Conservation (phyloP, 1,140 invertebrate genomes). For the Cardiocondyla obscurior region DNA sequence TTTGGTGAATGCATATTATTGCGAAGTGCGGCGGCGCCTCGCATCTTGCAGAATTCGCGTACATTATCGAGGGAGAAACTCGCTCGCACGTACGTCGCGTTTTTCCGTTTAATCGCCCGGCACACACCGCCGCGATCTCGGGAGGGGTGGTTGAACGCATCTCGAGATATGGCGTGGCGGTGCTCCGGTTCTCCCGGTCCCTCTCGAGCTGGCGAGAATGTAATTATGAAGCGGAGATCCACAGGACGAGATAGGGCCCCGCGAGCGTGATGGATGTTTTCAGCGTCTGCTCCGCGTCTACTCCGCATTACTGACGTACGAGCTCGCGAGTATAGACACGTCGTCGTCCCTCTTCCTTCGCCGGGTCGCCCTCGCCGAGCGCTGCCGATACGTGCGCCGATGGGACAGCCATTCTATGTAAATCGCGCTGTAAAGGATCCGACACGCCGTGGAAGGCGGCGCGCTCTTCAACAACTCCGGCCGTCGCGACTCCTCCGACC, state of each 20-base stretch:
- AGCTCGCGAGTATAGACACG: conserved; percentile 70
- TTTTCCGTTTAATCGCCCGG: conserved; percentile 64
- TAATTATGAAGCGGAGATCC: conserved; percentile 84
- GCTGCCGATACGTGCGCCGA: conserved; percentile 72
- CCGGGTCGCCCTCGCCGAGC: conserved; percentile 59
- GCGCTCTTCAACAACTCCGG: conserved; percentile 38
- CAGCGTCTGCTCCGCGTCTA: conserved; percentile 83
- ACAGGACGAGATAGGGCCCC: conserved; percentile 80
- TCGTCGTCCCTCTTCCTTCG: conserved; percentile 52
- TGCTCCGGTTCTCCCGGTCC: conserved; percentile 16
- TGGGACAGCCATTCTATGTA: conserved; percentile 82
- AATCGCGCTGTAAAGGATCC: conserved; percentile 81
- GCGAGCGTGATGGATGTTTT: conserved; percentile 84
- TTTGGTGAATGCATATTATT: neutral
- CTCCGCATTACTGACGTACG: conserved; percentile 82
- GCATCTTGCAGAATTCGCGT: neutral
- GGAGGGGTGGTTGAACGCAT: conserved; percentile 39
- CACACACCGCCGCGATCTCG: conserved; percentile 37
- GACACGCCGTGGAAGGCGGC: conserved; percentile 76
- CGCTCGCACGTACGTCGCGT: conserved; percentile 54
- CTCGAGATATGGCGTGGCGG: conserved; percentile 52
- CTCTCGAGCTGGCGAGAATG: conserved; percentile 77
- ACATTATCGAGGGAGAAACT: neutral
- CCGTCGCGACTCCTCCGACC: conserved; percentile 39
- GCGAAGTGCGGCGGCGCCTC: neutral